phyloP scores from a whole-genome alignment of 2,113 vertebrate genomes.

The Leptobrachium ailaonicum region DNA sequence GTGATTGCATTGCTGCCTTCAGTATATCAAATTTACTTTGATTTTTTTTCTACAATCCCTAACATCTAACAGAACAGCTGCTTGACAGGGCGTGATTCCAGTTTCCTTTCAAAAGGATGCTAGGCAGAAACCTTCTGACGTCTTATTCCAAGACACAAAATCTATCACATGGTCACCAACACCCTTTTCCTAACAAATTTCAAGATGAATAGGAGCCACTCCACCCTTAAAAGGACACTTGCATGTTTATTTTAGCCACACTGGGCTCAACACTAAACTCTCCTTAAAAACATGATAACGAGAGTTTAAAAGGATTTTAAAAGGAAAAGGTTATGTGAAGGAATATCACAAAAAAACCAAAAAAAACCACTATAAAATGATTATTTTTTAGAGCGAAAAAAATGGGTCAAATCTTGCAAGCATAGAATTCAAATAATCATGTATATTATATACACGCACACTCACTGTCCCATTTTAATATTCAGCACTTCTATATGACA shows the following conservation, averaged over 20 bases:
- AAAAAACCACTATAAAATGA: too few species aligned
- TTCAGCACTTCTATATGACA: too few species aligned
- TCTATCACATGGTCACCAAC: constrained; percentile 61
- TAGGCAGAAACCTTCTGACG: constrained; percentile 63
- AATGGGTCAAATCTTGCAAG: too few species aligned
- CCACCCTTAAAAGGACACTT: constrained; percentile 53
- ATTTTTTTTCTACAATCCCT: constrained; percentile 32
- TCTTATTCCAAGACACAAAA: constrained; percentile 53
- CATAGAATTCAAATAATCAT: too few species aligned
- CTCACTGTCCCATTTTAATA: too few species aligned
- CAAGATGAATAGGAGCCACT: constrained; percentile 53
- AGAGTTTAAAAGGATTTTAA: too few species aligned
- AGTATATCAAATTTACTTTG: constrained; percentile 28
- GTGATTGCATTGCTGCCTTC: background rate
- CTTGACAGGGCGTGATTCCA: constrained; percentile 63
- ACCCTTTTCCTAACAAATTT: constrained; percentile 51
- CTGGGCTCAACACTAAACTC: constrained; percentile 43
- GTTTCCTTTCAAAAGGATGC: constrained; percentile 57
- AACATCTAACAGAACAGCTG: constrained; percentile 58
- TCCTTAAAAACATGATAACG: too few species aligned
- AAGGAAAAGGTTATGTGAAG: too few species aligned
- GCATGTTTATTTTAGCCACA: constrained; percentile 47
- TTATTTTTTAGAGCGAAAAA: too few species aligned
- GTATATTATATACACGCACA: too few species aligned
- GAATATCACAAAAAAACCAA: too few species aligned